A percentile compares a stretch with the other conserved stretches of the same genome.
These are phyloP conservation scores for Akabosia matsudoensis DNA, from an alignment of 1,140 invertebrate species.

Conservation along the genomic window DNA sequence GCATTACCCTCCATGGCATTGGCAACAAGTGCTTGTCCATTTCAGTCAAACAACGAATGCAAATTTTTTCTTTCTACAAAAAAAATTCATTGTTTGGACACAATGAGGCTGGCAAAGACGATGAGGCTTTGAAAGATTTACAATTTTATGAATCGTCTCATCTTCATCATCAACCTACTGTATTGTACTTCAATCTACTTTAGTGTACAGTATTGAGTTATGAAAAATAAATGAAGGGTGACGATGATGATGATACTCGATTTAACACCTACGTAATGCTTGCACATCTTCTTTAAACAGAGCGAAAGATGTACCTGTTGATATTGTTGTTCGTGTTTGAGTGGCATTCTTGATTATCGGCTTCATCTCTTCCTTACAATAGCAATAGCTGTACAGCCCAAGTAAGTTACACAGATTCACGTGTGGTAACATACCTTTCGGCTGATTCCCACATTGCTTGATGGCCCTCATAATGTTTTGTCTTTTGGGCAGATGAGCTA, in stretches of 20 bases:
- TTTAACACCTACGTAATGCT: conserved; percentile 22
- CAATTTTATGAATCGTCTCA: conserved; percentile 2
- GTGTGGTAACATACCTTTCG: neutral
- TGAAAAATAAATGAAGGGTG: conserved; percentile 12
- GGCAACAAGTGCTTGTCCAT: conserved; percentile 8
- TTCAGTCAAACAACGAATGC: neutral
- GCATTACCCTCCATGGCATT: neutral
- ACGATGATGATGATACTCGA: conserved; percentile 10
- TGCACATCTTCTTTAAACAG: too few species aligned
- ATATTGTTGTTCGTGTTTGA: neutral
- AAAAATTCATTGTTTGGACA: conserved; percentile 21
- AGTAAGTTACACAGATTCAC: neutral
- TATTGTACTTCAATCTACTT: neutral
- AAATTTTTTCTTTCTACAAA: conserved; percentile 3
- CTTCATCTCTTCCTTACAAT: neutral
- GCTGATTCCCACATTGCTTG: neutral
- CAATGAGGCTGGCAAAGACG: neutral
- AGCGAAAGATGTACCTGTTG: neutral
- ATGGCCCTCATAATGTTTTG: neutral
- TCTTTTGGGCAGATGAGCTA: neutral
- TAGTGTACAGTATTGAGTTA: neutral
- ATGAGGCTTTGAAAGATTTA: neutral
- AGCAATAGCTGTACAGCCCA: neutral
- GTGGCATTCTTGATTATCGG: neutral
- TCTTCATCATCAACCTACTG: conserved; percentile 2